A percentile compares a stretch with the other conserved stretches of the same genome.
Evolutionary conservation across 2,797 vertebrate genomes (phyloP).

Genomic region (Lagothrix lagotricha): DNA sequence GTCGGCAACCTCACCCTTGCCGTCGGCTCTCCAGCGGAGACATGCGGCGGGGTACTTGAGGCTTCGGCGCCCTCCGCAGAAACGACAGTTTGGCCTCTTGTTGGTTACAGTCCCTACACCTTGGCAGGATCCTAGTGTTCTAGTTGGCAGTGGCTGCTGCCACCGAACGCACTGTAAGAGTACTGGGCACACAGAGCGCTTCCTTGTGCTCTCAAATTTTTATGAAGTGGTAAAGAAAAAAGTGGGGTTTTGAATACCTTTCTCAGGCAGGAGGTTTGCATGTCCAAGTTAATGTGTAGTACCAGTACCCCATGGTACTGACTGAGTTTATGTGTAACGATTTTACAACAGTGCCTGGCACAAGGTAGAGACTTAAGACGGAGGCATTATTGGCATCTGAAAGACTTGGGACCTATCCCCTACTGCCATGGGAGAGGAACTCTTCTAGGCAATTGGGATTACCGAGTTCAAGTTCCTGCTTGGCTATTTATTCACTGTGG

Average conservation of each 20-base stretch:
- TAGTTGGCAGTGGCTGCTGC: not conserved
- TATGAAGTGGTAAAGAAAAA: not conserved
- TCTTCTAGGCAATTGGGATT: not conserved
- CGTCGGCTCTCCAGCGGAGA: not conserved
- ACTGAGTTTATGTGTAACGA: not conserved
- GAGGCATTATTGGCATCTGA: not conserved
- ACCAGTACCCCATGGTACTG: not conserved
- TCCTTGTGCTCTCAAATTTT: constrained; percentile 3
- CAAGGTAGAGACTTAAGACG: not conserved
- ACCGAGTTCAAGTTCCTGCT: not conserved
- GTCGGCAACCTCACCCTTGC: not conserved
- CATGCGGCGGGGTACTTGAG: not conserved
- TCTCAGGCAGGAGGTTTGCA: not conserved
- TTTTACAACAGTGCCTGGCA: not conserved
- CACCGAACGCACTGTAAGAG: not conserved
- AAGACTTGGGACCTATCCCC: not conserved
- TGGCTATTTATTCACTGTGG: not conserved
- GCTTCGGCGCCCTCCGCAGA: not conserved
- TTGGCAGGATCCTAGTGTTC: not conserved
- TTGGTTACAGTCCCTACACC: not conserved
- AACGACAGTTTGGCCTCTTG: not conserved
- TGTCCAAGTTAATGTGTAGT: not conserved
- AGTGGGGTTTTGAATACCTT: constrained; percentile 26
- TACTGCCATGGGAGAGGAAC: not conserved
- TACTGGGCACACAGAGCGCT: not conserved